Evolutionary conservation across 2,113 vertebrate species (phyloP), one percentile per base, ranked within the genome.

Genomic region (Phaethon lepturus): DNA sequence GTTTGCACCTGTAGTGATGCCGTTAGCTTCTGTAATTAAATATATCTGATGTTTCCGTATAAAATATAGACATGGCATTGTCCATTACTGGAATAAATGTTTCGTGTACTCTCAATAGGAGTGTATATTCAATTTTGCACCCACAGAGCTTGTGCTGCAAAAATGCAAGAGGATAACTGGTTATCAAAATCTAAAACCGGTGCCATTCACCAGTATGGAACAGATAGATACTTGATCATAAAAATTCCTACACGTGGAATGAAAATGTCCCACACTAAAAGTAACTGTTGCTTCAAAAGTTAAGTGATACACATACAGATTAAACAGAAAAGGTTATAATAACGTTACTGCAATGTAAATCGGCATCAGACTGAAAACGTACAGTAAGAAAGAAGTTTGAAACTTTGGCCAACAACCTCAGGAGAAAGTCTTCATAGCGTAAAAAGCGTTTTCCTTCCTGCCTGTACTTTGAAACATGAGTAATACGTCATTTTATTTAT

Each of bases 391-490:
- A 45, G 62, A 93, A 88, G 68, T 97, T 95, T 96, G 88, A 88
- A 98, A 96, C 88, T 97, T 94, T 95, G 92, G 94, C 98, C 95
- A 98, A 96, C 79, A 90, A 96, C 90, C 91, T 96, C 90, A 92
- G 96, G 64, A 97, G 83, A 89, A 97, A 80, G 71, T 96, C 97
- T 97, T 98, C 96, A 95, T 96, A 97, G 94, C 81, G 63, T 95
- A 97, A 98, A 96, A 96, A 74, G 95, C 96, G 95, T 94, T 86
- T 97, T 98, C 97, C 97, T 98, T 98, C 98, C 97, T 77, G 96
- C 98, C 26, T 98, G 88, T 96, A 94, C 95, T 97, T 91, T 95
- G 91, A 97, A 98, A 98, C 88, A 96, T 71, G 63, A 94, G 67
- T 88, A 97, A 85, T 84, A 87, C 85, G 86, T 93, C 14, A 44